Evolutionary conservation across 1,140 invertebrate species (phyloP), one percentile per base, ranked within the genome.

Genomic region (Idris sp.): DNA sequence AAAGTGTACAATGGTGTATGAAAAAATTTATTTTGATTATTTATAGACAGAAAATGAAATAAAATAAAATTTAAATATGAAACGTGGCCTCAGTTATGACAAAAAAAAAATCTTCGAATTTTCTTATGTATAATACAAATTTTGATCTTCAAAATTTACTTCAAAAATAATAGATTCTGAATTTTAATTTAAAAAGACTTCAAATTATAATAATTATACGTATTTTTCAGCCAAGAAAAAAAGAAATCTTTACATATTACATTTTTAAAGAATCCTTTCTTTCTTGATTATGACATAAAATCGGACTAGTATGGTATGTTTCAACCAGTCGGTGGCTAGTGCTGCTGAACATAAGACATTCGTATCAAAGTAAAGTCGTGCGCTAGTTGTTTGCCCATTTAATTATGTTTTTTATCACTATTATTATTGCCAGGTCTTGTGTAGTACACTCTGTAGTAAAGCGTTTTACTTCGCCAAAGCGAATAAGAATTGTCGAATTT

Each of bases 401-500:
- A 80, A 31, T 71, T 74, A 76, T 80, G 56, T 80, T 82, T 74
- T 78, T 82, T 71, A 56, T 81, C 41, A n/a, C n/a, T n/a, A n/a
- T n/a, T n/a, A 59, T 77, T 26, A 43, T 69, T 69, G 18, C 69
- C 79, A 4, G 82, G 83, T 46, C 92, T 92, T 43, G 97, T 98
- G 81, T 99, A 99, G 85, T 98, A 99, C 31, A 99, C 97, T 87
- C 98, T 91, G 87, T 99, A 99, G 85, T 99, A 99, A 16, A 99
- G 90, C 7, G 96, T 98, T 92, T 99, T 99, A 76, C 96, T 98
- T 78, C 98, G 92, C 98, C 98, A 99, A 51, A 99, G 89, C 31
- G 97, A 99, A 88, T 99, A 99, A 0, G 97, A 98, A 89, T 99
- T 99, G 88, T 99, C 98, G 88, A 99, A 99, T 89, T 99, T 99